Evolutionary conservation across 2,113 vertebrate species (phyloP).

Genomic region (Opisthocomus hoazin): DNA sequence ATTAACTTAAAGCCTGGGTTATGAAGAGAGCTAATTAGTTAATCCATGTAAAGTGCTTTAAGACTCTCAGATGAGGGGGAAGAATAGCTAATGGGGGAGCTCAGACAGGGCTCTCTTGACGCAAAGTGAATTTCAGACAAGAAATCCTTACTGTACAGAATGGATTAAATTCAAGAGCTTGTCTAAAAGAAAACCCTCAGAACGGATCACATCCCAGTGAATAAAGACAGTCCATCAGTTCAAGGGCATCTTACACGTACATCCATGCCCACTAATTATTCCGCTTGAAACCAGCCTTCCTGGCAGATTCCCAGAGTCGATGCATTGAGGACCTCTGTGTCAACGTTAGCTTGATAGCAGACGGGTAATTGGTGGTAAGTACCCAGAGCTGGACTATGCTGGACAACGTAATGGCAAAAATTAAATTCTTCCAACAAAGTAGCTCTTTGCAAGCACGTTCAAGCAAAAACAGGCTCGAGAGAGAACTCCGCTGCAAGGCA

Average conservation of each 20-base stretch:
- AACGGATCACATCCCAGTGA: constrained; percentile 33
- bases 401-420: constrained; percentile 57
- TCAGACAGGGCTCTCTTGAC: constrained; percentile 36
- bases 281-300: constrained; percentile 41
- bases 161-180: constrained; percentile 35
- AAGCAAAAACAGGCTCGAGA: background rate
- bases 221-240: constrained; percentile 44
- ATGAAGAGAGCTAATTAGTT: constrained; percentile 62
- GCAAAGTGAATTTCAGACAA: constrained; percentile 54
- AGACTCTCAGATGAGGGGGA: constrained; percentile 34
- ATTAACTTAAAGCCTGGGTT: constrained; percentile 56
- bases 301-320: constrained; percentile 54
- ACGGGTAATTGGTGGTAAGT: constrained; percentile 61
- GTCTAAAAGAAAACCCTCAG: constrained; percentile 3
- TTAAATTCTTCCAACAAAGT: constrained; percentile 47
- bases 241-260: constrained; percentile 23
- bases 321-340: constrained; percentile 55
- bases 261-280: constrained; percentile 53
- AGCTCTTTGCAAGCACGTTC: background rate
- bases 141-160: constrained; percentile 45
- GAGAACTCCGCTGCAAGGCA: background rate
- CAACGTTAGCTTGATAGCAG: constrained; percentile 61
- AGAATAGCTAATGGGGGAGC: constrained; percentile 49
- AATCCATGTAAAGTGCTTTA: constrained; percentile 63
- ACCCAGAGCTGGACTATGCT: constrained; percentile 36